phyloP scores from a whole-genome alignment of 1,140 invertebrate genomes.

The Drosophila obscura region DNA sequence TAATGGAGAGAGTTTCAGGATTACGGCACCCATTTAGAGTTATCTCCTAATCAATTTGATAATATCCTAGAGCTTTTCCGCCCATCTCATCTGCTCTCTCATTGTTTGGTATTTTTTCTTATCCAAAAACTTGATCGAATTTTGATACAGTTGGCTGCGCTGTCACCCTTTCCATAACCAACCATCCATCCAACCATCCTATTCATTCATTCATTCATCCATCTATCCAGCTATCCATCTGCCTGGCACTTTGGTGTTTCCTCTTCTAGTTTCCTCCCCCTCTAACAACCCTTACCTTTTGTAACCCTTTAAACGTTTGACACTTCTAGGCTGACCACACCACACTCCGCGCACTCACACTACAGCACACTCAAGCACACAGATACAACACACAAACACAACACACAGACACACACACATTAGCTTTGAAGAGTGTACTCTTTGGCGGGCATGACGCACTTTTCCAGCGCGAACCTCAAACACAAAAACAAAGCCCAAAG shows the following conservation, averaged over 20 bases:
- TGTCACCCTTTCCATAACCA: too few relatives aligned
- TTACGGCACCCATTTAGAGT: too few relatives aligned
- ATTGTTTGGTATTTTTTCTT: too few relatives aligned
- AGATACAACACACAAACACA: not conserved
- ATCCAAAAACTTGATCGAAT: too few relatives aligned
- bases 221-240: conserved; percentile 28
- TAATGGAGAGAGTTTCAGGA: too few relatives aligned
- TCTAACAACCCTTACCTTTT: conserved; percentile 52
- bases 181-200: too few relatives aligned
- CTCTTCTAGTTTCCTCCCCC: conserved; percentile 22
- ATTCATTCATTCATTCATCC: not conserved
- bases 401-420: conserved; percentile 1
- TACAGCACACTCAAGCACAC: not conserved
- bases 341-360: conserved; percentile 41
- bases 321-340: conserved; percentile 73
- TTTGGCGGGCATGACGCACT: conserved; percentile 46
- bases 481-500: conserved; percentile 1
- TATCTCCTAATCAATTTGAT: too few relatives aligned
- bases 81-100: too few relatives aligned
- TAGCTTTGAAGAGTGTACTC: conserved; percentile 34
- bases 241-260: conserved; percentile 42
- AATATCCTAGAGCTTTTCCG: too few relatives aligned
- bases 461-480: conserved; percentile 25
- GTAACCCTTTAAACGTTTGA: conserved; percentile 72
- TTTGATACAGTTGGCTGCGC: too few relatives aligned